Evolutionary conservation across 2,888 invertebrate genomes (phyloP).

Genomic region (Synergus japonicus): DNA sequence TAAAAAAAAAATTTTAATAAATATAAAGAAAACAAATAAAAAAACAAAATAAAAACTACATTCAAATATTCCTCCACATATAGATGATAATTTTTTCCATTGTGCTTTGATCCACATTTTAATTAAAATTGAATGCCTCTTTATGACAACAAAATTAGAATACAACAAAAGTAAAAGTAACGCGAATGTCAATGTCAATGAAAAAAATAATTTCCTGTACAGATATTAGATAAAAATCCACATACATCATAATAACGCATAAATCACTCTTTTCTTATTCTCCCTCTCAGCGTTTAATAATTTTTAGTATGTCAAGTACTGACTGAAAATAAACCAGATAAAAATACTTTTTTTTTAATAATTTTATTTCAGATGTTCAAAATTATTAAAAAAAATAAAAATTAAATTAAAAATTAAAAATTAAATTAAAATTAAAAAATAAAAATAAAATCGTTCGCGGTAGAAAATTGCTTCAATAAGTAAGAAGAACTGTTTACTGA

Average conservation of each 20-base stretch:
- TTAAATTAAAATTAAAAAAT: too few species aligned
- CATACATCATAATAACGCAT: not conserved
- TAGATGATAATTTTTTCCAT: too few species aligned
- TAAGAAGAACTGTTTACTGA: not conserved
- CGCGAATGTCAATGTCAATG: not conserved
- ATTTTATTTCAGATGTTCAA: too few species aligned
- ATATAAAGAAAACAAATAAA: too few species aligned
- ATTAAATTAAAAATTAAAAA: too few species aligned
- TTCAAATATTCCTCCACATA: too few species aligned
- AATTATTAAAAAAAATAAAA: too few species aligned
- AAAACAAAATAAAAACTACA: too few species aligned
- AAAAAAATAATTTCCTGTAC: not conserved
- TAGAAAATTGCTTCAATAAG: too few species aligned
- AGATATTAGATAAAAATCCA: constrained; percentile 3
- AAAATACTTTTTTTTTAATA: not conserved
- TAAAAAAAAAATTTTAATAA: too few species aligned
- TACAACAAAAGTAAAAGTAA: not conserved
- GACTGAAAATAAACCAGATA: not conserved
- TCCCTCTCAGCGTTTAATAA: not conserved
- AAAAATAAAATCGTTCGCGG: too few species aligned
- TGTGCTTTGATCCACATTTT: too few species aligned
- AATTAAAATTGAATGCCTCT: not conserved
- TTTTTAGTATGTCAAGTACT: constrained; percentile 23
- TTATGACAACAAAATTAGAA: not conserved
- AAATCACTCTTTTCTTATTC: not conserved